Conservation (phyloP, 2,888 invertebrate genomes). For the Eurytoma californica region DNA sequence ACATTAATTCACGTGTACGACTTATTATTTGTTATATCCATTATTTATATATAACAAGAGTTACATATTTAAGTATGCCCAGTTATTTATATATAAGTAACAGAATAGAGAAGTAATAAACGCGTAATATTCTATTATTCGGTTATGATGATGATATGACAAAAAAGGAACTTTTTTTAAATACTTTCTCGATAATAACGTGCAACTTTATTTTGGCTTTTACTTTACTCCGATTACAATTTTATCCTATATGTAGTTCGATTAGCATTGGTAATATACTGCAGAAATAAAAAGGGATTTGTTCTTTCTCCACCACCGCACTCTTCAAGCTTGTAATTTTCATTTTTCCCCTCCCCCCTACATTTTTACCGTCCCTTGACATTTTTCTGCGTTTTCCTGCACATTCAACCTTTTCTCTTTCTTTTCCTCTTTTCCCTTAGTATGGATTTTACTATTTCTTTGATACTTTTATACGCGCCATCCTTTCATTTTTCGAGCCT, state of each 20-base stretch:
- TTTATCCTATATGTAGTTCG: too few relatives aligned
- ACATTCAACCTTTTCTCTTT: conserved; percentile 8
- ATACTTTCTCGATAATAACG: too few relatives aligned
- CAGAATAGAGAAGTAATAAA: conserved; percentile 17
- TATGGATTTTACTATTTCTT: neutral
- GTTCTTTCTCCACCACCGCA: conserved; percentile 60
- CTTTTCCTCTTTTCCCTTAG: neutral
- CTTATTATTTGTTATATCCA: conserved; percentile 25
- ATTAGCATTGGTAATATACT: conserved; percentile 2
- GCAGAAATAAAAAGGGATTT: conserved; percentile 32
- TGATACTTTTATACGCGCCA: neutral
- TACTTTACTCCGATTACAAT: conserved; percentile 23
- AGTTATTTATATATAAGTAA: conserved; percentile 16
- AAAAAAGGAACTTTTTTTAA: conserved; percentile 2
- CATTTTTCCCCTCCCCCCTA: conserved; percentile 44
- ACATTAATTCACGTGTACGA: conserved; percentile 55
- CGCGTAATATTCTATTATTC: conserved; percentile 21
- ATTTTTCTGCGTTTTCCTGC: conserved; percentile 52
- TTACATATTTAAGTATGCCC: conserved; percentile 33
- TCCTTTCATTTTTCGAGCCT: conserved; percentile 41
- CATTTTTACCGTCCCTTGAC: conserved; percentile 12
- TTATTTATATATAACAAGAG: conserved; percentile 21
- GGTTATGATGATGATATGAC: conserved; percentile 12
- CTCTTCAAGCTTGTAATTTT: conserved; percentile 57
- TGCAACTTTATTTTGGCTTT: conserved; percentile 1